Conservation (phyloP, 2,888 invertebrate genomes). For the Erannis defoliaria region DNA sequence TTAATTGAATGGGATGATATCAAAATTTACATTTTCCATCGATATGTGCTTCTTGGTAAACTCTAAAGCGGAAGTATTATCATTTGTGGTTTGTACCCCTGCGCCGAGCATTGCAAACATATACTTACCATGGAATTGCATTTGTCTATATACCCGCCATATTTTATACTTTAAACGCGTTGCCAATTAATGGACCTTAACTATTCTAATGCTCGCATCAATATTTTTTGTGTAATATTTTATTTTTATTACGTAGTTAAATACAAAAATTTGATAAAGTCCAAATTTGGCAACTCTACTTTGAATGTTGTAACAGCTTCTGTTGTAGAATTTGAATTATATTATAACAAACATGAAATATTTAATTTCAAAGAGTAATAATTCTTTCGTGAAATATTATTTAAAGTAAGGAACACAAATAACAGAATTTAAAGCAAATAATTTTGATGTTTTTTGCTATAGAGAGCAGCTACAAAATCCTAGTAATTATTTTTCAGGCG, state of each 20-base stretch:
- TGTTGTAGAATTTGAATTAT: constrained; percentile 69
- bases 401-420: constrained; percentile 10
- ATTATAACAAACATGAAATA: constrained; percentile 28
- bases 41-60: constrained; percentile 85
- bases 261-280: neutral
- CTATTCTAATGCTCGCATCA: neutral
- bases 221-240: neutral
- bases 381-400: neutral
- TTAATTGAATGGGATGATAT: constrained; percentile 51
- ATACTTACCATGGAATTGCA: constrained; percentile 70
- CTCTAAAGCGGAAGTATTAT: constrained; percentile 83
- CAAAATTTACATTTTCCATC: constrained; percentile 64
- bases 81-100: constrained; percentile 81
- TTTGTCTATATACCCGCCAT: constrained; percentile 66
- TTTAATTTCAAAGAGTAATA: constrained; percentile 23
- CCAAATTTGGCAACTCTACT: constrained; percentile 57
- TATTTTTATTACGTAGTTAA: neutral
- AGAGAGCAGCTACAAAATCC: constrained; percentile 35
- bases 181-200: constrained; percentile 52
- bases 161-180: constrained; percentile 53
- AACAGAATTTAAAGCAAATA: constrained; percentile 11
- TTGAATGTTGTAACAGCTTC: constrained; percentile 75
- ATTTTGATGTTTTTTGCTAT: neutral
- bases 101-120: constrained; percentile 75
- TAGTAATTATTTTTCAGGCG: constrained; percentile 87